phyloP scores from a whole-genome alignment of 1,140 invertebrate species.

The Leptinotarsa lineolata region DNA sequence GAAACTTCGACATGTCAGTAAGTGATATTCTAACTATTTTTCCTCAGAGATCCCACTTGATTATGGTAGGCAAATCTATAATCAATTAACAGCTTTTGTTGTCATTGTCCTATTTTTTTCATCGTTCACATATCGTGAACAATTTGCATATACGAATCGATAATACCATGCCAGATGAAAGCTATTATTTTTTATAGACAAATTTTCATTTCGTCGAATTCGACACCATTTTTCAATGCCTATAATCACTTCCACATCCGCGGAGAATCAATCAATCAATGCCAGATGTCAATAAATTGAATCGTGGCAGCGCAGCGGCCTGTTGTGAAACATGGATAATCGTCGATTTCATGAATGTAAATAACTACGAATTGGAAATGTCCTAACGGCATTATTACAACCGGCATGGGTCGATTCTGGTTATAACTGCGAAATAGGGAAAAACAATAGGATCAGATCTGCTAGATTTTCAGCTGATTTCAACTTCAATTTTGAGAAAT shows the following conservation, averaged over 20 bases:
- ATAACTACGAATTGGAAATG: background rate
- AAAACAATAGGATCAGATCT: background rate
- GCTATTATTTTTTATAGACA: background rate
- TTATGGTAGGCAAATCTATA: too few relatives aligned
- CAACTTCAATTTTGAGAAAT: too few relatives aligned
- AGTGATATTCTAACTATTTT: too few relatives aligned
- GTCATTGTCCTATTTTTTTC: too few relatives aligned
- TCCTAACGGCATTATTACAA: background rate
- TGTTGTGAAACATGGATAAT: background rate
- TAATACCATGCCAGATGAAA: background rate
- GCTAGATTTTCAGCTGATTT: too few relatives aligned
- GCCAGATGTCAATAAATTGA: constrained; percentile 8
- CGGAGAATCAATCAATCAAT: constrained; percentile 4
- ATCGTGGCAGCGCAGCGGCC: background rate
- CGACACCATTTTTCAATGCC: background rate
- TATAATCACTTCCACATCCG: background rate
- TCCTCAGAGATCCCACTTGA: too few relatives aligned
- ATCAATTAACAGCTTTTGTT: too few relatives aligned
- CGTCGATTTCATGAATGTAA: background rate
- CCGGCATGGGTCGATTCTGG: background rate
- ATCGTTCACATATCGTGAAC: too few relatives aligned
- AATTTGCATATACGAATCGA: too few relatives aligned
- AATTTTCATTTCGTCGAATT: background rate
- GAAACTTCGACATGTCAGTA: too few relatives aligned
- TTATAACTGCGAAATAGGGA: background rate